These are phyloP conservation scores for Mythimna loreyi DNA, from an alignment of 2,888 invertebrate species.

Conservation along the genomic window DNA sequence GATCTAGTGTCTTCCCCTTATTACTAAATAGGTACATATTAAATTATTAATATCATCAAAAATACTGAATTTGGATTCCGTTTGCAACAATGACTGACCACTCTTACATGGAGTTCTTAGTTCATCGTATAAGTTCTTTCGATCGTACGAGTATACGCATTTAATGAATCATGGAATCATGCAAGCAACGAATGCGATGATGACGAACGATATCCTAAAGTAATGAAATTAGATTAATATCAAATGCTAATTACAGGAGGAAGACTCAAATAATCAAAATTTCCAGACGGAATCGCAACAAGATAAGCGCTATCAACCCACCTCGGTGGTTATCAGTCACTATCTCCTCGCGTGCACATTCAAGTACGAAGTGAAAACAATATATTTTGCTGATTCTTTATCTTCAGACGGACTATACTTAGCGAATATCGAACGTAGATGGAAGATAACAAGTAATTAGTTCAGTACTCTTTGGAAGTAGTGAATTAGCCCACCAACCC, in stretches of 20 bases:
- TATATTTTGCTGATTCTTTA: conserved; percentile 28
- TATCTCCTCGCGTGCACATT: conserved; percentile 43
- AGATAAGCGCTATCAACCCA: conserved; percentile 31
- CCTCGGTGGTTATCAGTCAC: conserved; percentile 43
- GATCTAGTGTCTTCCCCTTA: too few species aligned
- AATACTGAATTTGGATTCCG: too few species aligned
- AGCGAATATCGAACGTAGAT: conserved; percentile 29
- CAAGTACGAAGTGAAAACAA: conserved; percentile 20
- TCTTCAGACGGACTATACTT: conserved; percentile 45
- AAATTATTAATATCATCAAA: too few species aligned
- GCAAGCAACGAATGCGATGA: not conserved
- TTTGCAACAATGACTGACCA: not conserved
- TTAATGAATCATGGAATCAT: not conserved
- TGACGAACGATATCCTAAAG: not conserved
- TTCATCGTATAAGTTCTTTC: not conserved
- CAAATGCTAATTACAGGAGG: conserved; percentile 12
- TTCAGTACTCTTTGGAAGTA: not conserved
- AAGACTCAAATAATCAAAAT: conserved; percentile 19
- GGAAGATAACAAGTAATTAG: conserved; percentile 19
- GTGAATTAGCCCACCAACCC: too few species aligned
- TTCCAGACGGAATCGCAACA: conserved; percentile 35
- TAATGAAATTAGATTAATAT: not conserved
- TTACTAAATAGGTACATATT: too few species aligned
- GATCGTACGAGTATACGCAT: not conserved
- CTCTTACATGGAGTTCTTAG: not conserved